Base-by-base conservation (phyloP, 2,113 vertebrate genomes). In the Plecturocebus donacophilus region DNA sequence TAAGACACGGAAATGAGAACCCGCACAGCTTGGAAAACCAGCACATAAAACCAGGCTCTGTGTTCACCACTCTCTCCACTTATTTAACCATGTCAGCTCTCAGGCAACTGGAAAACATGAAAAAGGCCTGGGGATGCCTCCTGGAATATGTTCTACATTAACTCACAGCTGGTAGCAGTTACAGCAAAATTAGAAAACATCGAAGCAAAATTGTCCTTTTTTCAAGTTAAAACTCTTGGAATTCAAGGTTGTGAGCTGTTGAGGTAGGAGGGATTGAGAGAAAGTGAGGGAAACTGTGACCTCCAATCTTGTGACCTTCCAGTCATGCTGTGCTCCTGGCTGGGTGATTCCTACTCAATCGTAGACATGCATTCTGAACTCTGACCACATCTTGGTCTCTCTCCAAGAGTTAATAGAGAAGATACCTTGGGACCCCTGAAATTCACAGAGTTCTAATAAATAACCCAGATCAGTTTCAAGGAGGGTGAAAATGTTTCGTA, bases 131-230 rank as follows among this genome's bases (percentile, higher is more conserved):
- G 5, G 86, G 87, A 54, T 30, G 83, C 96, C 82, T 25, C 49
- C 54, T 87, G 73, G 93, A 97, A 25, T 14, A 84, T 92, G 97
- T 27, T 80, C 92, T 38, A 1, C n/a, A 38, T 80, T 95, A 93
- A 93, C 87, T 16, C 84, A 27, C 30, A 42, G 35, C 13, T 94
- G 80, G 96, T 68, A 47, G 79, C 16, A 88, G 38, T 94, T 97
- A 96, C 20, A 23, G 85, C 61, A 87, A 96, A 94, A 94, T 75
- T 35, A 89, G 90, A 95, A 87, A 95, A 87, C 11, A 27, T 0
- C 6, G 47, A 79, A 90, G n/a, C 14, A 80, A 88, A 94, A 66
- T 45, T 54, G 42, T 61, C 38, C n/a, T 77, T 73, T 94, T 40
- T 93, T 40, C 40, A 90, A 82, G 73, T 84, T 42, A 10, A 68